Evolutionary conservation across 2,113 vertebrate genomes (phyloP), one percentile per base, ranked within the genome.

Genomic region (Silurus asotus): DNA sequence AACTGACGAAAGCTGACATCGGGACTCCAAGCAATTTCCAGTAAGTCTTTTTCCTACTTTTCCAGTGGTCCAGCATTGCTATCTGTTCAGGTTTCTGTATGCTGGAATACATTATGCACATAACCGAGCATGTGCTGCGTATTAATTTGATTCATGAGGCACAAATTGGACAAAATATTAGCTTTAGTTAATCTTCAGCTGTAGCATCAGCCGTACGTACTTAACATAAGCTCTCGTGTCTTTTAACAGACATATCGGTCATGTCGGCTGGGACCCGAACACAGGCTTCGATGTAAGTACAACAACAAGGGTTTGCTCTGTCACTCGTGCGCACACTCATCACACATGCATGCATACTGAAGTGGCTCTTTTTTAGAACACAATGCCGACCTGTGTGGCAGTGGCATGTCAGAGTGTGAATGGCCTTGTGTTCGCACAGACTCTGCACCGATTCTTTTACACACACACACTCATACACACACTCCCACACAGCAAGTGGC

Each of bases 261-360:
- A 99, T 93, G 98, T 99, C 93, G 98, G 98, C 90, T 99, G 98
- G 98, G 98, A 99, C 94, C 98, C 98, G 86, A 99, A 99, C 94
- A 99, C 98, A 88, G 98, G 98, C 89, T 99, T 99, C 95, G 98
- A 99, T 95, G 98, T 99, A 95, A 99, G 98, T 98, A 92, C 90
- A 15, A 90, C 83, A 90, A 87, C 69, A 87, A 88, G 79, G 67
- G 20, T 65, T 89, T 79, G 55, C 72, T 88, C 72, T 89, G 64
- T 79, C 75, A 28, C 70, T 69, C 20, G 8, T 76, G n/a, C 85
- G 55, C 83, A 79, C 80, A n/a, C 86, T 61, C 81, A 87, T 61
- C 81, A 87, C 72, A 79, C 64, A 77, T 20, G 49, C 64, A 74
- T 76, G 19, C 86, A 84, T 81, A 69, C 84, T 78, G 74, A 77